A percentile compares a stretch with the other conserved stretches of the same genome.
These are phyloP conservation scores for Andrena chrysosceles DNA, from an alignment of 2,888 invertebrate genomes.

Conservation along the genomic window DNA sequence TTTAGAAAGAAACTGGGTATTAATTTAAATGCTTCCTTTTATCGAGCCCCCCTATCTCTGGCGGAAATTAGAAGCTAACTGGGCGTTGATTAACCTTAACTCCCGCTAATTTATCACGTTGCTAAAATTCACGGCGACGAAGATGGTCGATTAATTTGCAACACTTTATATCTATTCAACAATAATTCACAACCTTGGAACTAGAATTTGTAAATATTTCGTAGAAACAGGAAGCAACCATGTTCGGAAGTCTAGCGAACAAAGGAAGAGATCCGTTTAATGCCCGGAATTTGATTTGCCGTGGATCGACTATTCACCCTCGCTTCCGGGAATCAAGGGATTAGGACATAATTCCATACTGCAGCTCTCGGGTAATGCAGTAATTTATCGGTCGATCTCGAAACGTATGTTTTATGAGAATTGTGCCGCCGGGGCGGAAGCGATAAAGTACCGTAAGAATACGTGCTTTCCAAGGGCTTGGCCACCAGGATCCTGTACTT, in stretches of 20 bases:
- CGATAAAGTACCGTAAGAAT: slow-evolving; percentile 18
- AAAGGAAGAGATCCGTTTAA: not conserved
- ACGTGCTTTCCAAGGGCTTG: not conserved
- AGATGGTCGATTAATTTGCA: not conserved
- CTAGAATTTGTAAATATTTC: not conserved
- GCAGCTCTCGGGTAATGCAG: not conserved
- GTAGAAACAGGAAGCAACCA: not conserved
- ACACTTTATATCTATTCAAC: not conserved
- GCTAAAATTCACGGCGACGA: not conserved
- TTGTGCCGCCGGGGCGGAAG: not conserved
- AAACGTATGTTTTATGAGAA: slow-evolving; percentile 22
- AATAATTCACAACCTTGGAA: not conserved
- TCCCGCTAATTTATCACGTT: not conserved
- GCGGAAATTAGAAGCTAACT: slow-evolving; percentile 28
- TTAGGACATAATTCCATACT: slow-evolving; percentile 26
- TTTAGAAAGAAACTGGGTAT: slow-evolving; percentile 5
- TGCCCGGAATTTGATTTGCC: slow-evolving; percentile 31
- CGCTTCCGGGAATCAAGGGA: slow-evolving; percentile 31
- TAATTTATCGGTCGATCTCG: slow-evolving; percentile 45
- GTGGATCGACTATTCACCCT: not conserved
- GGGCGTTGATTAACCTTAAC: slow-evolving; percentile 28
- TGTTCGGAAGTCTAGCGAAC: not conserved
- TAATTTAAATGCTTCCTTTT: slow-evolving; percentile 13
- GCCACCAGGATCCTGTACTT: not conserved
- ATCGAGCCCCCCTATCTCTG: not conserved